Base-by-base conservation (phyloP, 2,797 vertebrate species). In the Sebastes steindachneri region DNA sequence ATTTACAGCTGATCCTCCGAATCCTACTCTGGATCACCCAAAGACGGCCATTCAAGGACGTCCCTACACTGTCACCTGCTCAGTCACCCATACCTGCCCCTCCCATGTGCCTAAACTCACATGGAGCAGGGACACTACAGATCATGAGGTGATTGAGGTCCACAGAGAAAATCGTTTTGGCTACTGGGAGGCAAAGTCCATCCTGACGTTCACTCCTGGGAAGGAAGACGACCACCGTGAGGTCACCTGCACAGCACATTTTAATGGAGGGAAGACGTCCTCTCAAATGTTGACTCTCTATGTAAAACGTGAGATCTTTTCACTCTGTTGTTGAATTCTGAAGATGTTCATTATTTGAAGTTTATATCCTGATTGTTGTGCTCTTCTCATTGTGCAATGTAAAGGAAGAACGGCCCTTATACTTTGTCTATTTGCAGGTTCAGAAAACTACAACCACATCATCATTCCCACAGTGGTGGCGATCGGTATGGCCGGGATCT, bases 221-320 rank as follows among this genome's bases (percentile, higher is more conserved):
- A 73, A 80, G 37, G 35, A 73, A 6, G 92, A 95, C 1, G 89
- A 95, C 65, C 79, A 92, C 84, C 15, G 1, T 0, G 65, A 90
- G 0, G 0, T 95, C 63, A 88, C 28, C 25, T 96, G 95, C 57
- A 90, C 62, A 1, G 92, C 85, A 7, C 0, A 0, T 0, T 94
- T 92, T 53, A 1, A 82, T 3, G 86, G 85, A 14, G 0, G 0
- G 2, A 0, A 0, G 15, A 65, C 0, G 1, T 80, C 89, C 9
- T 6, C 3, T 7, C 0, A 1, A 4, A 41, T 1, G 7, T 0
- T 80, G 2, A 75, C 0, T 2, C 63, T 95, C 6, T 82, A 70
- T 72, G 55, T 96, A 9, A 95, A 93, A 93, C 86, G 94, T 95
- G 71, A 89, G 90, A 74, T 35, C 26, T 65, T 58, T 73, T 31